Evolutionary conservation across 2,888 invertebrate species (phyloP), one percentile per base, ranked within the genome.

Genomic region (Nomada ruficornis): DNA sequence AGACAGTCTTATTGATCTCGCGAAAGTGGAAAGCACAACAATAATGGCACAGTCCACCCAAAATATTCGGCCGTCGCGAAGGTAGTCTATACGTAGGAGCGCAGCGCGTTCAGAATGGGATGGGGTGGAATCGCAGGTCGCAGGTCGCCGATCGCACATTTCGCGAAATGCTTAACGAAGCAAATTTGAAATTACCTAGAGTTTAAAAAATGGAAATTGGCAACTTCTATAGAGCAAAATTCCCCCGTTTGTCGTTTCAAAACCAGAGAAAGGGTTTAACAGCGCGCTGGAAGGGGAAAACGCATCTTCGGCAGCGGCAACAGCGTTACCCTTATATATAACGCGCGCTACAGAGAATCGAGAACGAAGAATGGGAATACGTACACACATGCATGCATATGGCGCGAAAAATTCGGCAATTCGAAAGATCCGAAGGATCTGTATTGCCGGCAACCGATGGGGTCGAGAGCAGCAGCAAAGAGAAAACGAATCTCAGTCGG

Each of bases 1-100:
- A 91, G 13, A n/a, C 89, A 90, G 90, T 89, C 90, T 91, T 90
- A 91, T 91, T 89, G 89, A 90, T 91, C 88, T 82, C 72, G 76
- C 65, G 70, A 76, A 84, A 76, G 62, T 82, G 79, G 67, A 79
- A 82, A 79, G 60, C 75, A 60, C 60, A 76, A 77, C 15, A 47
- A 47, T 83, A 67, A 67, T 47, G 62, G 69, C 15, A 73, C 59
- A 23, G 44, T 70, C 36, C 62, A 73, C 77, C 80, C 29, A 77
- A 59, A 70, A 73, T 44, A 44, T 36, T 29, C 23, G 50, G 20
- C n/a, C 13, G 29, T 26, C 13, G 23, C 50, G n/a, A 36, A 18
- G 3, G 57, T 36, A 57, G 55, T 20, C 59, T 57, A 18, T 50
- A 10, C 20, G 23, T 7, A 54, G 15, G n/a, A 36, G 13, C 72